These are phyloP conservation scores for Suncus etruscus DNA, from an alignment of 2,113 vertebrate species.

Conservation along the genomic window DNA sequence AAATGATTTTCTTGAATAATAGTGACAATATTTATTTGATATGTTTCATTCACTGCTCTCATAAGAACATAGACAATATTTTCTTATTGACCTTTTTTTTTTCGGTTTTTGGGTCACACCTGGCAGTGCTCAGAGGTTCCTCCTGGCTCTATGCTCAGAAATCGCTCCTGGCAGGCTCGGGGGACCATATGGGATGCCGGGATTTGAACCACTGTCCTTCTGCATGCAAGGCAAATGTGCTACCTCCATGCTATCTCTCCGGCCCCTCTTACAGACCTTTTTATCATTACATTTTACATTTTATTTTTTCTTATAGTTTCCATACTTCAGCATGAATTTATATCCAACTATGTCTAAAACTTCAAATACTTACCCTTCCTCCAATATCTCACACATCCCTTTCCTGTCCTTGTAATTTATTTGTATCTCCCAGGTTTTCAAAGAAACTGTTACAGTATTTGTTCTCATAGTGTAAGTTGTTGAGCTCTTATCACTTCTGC, in stretches of 20 bases:
- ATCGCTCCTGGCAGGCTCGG: no score
- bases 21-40: not conserved
- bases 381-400: slow-evolving; percentile 40
- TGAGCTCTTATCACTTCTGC: not conserved
- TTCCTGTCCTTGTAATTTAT: not conserved
- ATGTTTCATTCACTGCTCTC: not conserved
- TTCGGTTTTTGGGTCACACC: no score
- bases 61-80: not conserved
- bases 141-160: no score
- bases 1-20: slow-evolving; percentile 15
- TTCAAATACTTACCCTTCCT: slow-evolving; percentile 12
- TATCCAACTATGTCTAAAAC: not conserved
- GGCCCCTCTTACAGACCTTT: not conserved
- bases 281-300: slow-evolving; percentile 33
- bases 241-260: no score
- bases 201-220: no score
- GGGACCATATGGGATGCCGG: no score
- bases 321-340: slow-evolving; percentile 54
- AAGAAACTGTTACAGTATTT: not conserved
- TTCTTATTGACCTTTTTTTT: slow-evolving; percentile 24
- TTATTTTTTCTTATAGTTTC: not conserved
- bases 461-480: not conserved
- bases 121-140: no score
- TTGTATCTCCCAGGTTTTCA: not conserved
- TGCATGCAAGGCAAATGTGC: no score